Evolutionary conservation across 1,140 invertebrate species (phyloP).

Genomic region (Aporrectodea caliginosa): DNA sequence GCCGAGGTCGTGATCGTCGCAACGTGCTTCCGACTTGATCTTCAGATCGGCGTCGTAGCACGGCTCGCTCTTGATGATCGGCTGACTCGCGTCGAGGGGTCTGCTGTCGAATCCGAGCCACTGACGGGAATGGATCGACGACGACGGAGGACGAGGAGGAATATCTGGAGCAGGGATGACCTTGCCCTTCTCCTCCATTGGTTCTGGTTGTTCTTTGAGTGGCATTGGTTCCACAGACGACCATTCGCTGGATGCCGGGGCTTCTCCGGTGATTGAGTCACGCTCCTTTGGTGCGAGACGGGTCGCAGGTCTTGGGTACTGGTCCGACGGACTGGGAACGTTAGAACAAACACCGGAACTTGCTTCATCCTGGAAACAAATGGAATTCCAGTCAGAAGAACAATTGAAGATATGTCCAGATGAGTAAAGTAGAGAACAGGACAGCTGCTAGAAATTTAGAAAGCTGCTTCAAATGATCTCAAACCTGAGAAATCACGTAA

Average conservation of each 20-base stretch:
- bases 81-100: no score
- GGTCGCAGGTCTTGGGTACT: constrained; percentile 29
- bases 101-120: neutral
- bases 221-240: neutral
- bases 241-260: no score
- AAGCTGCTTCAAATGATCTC: no score
- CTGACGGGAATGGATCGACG: neutral
- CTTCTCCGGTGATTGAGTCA: neutral
- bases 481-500: no score
- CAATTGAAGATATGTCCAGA: no score
- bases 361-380: constrained; percentile 44
- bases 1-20: neutral
- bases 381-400: no score
- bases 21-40: neutral
- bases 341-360: constrained; percentile 46
- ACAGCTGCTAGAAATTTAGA: no score
- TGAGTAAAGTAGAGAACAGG: no score
- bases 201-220: constrained; percentile 22
- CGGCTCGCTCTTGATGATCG: neutral
- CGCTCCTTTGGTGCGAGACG: neutral
- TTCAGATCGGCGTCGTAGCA: neutral
- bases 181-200: constrained; percentile 19
- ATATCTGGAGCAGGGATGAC: constrained; percentile 24
- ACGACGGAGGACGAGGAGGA: constrained; percentile 14
- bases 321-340: constrained; percentile 45